phyloP scores from a whole-genome alignment of 1,140 invertebrate species.

The Chrysoperla carnea region DNA sequence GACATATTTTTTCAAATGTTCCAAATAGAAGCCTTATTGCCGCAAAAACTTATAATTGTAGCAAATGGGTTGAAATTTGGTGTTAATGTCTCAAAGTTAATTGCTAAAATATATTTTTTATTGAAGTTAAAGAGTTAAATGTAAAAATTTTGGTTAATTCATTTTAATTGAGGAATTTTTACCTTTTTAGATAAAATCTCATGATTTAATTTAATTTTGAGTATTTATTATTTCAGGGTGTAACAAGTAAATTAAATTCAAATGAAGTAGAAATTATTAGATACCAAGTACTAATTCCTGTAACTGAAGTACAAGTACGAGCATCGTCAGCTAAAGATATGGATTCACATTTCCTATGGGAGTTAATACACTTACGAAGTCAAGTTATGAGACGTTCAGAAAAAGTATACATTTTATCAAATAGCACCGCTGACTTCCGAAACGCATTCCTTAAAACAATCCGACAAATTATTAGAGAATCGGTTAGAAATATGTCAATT shows the following conservation, averaged over 20 bases:
- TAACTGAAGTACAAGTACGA: slow-evolving; percentile 91
- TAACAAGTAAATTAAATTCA: slow-evolving; percentile 63
- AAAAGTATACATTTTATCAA: slow-evolving; percentile 92
- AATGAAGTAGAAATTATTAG: slow-evolving; percentile 89
- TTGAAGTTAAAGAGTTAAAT: no score
- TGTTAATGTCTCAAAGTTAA: no score
- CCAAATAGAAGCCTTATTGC: no score
- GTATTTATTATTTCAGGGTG: slow-evolving; percentile 54
- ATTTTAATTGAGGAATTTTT: no score
- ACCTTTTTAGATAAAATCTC: no score
- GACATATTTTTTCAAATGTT: no score
- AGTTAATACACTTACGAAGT: slow-evolving; percentile 85
- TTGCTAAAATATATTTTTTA: no score
- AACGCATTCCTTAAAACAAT: slow-evolving; percentile 94
- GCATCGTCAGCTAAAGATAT: slow-evolving; percentile 81
- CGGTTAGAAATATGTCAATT: slow-evolving; percentile 86
- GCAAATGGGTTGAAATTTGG: no score
- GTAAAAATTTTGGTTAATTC: no score
- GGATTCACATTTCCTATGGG: slow-evolving; percentile 91
- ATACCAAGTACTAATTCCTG: slow-evolving; percentile 89
- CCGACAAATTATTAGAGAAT: slow-evolving; percentile 88
- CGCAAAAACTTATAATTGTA: no score
- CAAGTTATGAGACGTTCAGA: slow-evolving; percentile 85
- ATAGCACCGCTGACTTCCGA: slow-evolving; percentile 87
- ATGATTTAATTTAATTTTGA: no score